Evolutionary conservation across 1,140 invertebrate species (phyloP).

Genomic region (Phthorimaea operculella): DNA sequence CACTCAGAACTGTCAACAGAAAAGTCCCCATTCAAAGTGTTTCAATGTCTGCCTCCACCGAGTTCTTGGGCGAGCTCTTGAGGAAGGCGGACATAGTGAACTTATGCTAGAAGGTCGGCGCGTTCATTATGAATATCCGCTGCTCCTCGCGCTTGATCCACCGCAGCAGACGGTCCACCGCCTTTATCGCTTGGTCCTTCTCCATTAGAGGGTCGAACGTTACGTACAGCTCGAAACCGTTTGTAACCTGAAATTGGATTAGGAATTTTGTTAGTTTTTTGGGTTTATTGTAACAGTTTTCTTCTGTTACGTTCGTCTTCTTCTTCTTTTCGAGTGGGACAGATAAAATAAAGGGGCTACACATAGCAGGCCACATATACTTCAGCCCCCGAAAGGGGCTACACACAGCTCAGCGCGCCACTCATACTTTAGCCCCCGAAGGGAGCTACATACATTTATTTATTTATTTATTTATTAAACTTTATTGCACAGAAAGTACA

Average conservation of each 20-base stretch:
- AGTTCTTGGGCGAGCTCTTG: conserved; percentile 32
- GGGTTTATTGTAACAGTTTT: no score
- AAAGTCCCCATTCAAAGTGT: neutral
- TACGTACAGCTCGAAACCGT: conserved; percentile 92
- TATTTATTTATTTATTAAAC: no score
- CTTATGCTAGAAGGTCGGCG: conserved; percentile 81
- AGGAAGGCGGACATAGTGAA: conserved; percentile 31
- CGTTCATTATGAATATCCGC: conserved; percentile 90
- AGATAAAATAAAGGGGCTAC: no score
- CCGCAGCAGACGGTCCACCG: conserved; percentile 88
- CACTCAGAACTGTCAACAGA: no score
- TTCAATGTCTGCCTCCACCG: neutral
- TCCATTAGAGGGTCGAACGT: conserved; percentile 92
- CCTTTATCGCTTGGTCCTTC: conserved; percentile 79
- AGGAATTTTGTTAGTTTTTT: neutral
- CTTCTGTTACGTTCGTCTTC: no score
- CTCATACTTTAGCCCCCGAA: no score
- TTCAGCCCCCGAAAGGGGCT: no score
- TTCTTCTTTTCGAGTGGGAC: no score
- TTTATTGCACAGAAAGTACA: no score
- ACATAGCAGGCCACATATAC: no score
- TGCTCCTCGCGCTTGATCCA: conserved; percentile 97
- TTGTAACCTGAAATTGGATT: conserved; percentile 76
- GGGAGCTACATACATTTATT: no score
- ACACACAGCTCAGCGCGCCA: no score